phyloP scores from a whole-genome alignment of 2,113 vertebrate species.

The Ondatra zibethicus region DNA sequence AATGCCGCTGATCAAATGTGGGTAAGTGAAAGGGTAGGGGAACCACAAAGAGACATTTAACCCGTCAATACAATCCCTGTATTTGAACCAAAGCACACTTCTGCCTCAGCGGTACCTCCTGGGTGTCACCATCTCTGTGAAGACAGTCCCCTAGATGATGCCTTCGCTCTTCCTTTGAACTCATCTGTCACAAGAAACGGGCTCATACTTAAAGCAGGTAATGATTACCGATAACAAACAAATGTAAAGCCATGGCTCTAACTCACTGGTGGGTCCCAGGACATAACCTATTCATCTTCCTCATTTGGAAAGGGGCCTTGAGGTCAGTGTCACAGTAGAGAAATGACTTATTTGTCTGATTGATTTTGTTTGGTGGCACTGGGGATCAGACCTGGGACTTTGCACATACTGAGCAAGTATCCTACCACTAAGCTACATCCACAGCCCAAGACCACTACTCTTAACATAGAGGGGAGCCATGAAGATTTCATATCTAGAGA shows the following conservation, averaged over 20 bases:
- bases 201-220: not conserved
- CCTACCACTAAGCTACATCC: not conserved
- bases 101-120: not conserved
- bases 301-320: not conserved
- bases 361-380: not conserved
- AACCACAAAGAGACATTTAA: not conserved
- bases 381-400: no score
- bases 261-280: not conserved
- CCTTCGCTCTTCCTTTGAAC: not conserved
- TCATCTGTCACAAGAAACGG: not conserved
- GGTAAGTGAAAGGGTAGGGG: not conserved
- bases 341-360: not conserved
- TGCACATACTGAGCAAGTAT: not conserved
- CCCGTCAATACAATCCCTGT: not conserved
- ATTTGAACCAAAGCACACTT: not conserved
- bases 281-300: not conserved
- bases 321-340: not conserved
- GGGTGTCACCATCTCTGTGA: not conserved
- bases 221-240: not conserved
- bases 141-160: not conserved
- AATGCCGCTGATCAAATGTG: not conserved
- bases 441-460: not conserved
- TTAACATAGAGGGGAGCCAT: not conserved
- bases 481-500: slow-evolving; percentile 24
- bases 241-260: slow-evolving; percentile 17